Evolutionary conservation across 1,140 invertebrate species (phyloP).

Genomic region (Listronotus oregonensis): DNA sequence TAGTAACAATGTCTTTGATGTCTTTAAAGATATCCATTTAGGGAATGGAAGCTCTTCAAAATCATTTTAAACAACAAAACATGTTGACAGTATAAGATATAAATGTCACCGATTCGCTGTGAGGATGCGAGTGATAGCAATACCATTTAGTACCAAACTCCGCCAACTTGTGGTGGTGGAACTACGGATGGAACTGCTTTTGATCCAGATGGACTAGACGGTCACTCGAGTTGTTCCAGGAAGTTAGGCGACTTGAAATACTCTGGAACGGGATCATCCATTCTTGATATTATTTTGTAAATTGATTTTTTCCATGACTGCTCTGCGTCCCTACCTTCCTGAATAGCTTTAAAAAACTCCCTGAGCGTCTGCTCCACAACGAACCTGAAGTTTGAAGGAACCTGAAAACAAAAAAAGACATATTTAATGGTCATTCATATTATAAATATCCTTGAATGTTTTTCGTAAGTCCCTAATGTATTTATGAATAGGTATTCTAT

Average conservation of each 20-base stretch:
- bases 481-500: no score
- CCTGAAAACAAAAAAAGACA: slow-evolving; percentile 66
- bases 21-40: slow-evolving; percentile 41
- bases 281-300: slow-evolving; percentile 98
- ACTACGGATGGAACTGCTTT: slow-evolving; percentile 35
- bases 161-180: slow-evolving; percentile 7
- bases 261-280: slow-evolving; percentile 98
- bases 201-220: slow-evolving; percentile 43
- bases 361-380: slow-evolving; percentile 96
- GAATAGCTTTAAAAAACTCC: slow-evolving; percentile 98
- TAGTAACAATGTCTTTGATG: slow-evolving; percentile 49
- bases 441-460: no score
- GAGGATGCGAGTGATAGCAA: slow-evolving; percentile 24
- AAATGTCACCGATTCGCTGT: slow-evolving; percentile 54
- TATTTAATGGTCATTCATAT: no score
- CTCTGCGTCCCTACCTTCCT: slow-evolving; percentile 93
- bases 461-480: no score
- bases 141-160: slow-evolving; percentile 27
- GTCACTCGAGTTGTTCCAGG: slow-evolving; percentile 96
- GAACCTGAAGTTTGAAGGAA: slow-evolving; percentile 94
- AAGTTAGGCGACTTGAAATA: slow-evolving; percentile 99
- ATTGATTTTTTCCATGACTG: slow-evolving; percentile 99
- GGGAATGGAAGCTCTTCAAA: slow-evolving; percentile 41
- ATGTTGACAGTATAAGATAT: slow-evolving; percentile 49
- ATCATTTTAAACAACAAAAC: slow-evolving; percentile 44